Conservation (phyloP, 2,888 invertebrate genomes). For the Hydrotaea cyrtoneurina region DNA sequence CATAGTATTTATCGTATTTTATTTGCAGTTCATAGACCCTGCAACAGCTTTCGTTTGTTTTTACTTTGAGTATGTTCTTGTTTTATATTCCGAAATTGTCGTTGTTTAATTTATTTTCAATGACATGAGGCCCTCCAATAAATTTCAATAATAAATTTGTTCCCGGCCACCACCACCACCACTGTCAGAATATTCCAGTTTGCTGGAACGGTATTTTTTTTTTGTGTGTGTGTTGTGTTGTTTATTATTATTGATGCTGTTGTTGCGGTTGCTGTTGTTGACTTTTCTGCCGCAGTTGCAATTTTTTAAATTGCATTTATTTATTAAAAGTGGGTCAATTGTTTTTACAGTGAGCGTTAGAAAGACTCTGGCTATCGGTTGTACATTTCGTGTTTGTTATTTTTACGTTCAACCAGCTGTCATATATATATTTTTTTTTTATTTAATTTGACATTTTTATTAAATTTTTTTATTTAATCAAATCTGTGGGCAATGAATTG, state of each 20-base stretch:
- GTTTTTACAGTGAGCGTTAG: background rate
- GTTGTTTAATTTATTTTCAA: background rate
- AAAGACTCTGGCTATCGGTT: background rate
- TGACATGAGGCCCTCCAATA: background rate
- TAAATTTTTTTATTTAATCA: constrained; percentile 57
- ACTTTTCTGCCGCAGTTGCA: background rate
- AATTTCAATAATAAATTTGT: background rate
- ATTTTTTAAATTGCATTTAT: constrained; percentile 60
- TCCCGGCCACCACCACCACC: no score
- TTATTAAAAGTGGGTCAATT: constrained; percentile 62
- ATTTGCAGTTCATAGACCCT: no score
- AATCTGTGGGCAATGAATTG: background rate
- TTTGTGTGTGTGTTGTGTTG: background rate
- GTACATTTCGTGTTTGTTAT: background rate
- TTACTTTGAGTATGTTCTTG: no score
- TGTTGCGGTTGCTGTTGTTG: background rate
- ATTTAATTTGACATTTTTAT: constrained; percentile 61
- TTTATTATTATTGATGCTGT: constrained; percentile 10
- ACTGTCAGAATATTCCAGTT: no score
- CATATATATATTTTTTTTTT: background rate
- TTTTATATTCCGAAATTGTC: background rate
- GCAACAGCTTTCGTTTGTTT: no score
- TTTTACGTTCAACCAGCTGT: background rate
- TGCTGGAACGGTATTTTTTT: background rate
- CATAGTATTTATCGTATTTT: no score